Evolutionary conservation across 2,888 invertebrate genomes (phyloP).

Genomic region (Conomelus anceps): DNA sequence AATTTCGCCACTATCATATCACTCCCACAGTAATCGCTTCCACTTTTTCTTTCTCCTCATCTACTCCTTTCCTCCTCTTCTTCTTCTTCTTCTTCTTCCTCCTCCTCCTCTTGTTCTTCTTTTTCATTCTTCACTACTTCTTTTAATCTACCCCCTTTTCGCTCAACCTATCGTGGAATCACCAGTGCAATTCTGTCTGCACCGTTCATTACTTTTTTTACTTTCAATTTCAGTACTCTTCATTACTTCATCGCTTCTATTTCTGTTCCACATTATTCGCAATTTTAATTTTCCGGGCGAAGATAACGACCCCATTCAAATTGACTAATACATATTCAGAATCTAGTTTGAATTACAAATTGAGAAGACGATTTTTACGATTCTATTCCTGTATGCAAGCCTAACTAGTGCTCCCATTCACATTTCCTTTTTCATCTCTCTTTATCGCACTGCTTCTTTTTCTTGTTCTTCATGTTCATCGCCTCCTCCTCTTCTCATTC

Average conservation of each 20-base stretch:
- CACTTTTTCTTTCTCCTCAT: neutral
- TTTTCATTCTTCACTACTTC: too few species aligned
- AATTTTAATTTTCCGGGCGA: constrained; percentile 1
- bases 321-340: neutral
- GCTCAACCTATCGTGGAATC: neutral
- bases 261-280: neutral
- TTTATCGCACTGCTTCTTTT: neutral
- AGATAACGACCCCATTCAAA: neutral
- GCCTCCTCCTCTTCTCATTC: too few species aligned
- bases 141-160: neutral
- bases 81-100: neutral
- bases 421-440: neutral
- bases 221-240: too few species aligned
- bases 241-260: neutral
- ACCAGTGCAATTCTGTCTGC: constrained; percentile 7
- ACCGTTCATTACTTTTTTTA: neutral
- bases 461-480: too few species aligned
- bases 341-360: neutral
- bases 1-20: neutral
- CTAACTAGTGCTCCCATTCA: neutral
- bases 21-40: neutral
- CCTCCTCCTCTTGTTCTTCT: neutral
- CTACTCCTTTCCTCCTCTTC: neutral
- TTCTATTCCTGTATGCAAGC: neutral
- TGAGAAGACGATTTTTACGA: neutral